Percentiles rank a stretch among this genome's conserved stretches.
Evolutionary conservation across 2,113 vertebrate species (phyloP).

Genomic region (Pachyramphus minor): DNA sequence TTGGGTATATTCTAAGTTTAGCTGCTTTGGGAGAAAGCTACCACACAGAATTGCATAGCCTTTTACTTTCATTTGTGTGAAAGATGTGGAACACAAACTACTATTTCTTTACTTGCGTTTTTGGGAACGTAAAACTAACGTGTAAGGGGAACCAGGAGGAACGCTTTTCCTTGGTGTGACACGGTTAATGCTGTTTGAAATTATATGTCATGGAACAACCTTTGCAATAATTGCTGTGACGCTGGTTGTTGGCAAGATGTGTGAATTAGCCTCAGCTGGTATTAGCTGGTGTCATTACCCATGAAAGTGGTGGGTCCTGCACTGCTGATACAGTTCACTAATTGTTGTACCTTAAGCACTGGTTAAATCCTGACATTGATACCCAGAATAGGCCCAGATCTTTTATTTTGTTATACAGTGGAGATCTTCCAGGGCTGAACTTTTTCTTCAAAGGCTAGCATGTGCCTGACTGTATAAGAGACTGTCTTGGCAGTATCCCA

Average conservation of each 20-base stretch:
- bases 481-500: neutral
- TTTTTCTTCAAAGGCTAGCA: neutral
- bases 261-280: neutral
- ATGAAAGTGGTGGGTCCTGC: neutral
- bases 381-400: neutral
- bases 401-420: neutral
- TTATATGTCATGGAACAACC: neutral
- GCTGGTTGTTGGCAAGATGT: neutral
- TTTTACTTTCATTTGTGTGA: neutral
- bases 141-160: neutral
- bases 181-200: neutral
- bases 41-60: neutral
- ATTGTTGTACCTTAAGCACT: neutral
- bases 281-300: neutral
- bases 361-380: neutral
- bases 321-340: neutral
- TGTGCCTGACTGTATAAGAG: neutral
- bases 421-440: neutral
- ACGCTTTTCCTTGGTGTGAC: neutral
- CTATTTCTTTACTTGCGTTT: neutral
- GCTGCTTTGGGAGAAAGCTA: neutral
- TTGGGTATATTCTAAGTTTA: neutral
- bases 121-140: neutral
- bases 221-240: neutral
- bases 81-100: neutral